Base-by-base conservation (phyloP, 1,140 invertebrate genomes). In the Liolophura sinensis region DNA sequence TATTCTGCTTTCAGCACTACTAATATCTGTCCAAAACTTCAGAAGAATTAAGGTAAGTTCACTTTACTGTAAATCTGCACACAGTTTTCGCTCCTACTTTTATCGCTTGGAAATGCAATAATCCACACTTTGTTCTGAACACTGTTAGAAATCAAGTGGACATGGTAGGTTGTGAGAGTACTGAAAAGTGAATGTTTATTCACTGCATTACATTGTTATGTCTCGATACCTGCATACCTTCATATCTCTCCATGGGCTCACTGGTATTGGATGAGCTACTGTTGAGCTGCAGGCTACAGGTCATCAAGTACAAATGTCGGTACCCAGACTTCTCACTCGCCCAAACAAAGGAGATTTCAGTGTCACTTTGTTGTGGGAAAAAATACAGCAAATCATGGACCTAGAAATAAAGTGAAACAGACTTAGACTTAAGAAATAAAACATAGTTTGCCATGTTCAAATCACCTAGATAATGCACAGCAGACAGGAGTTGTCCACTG, bases 321-420 rank as follows among this genome's bases (percentile, higher is more conserved):
- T 89, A 96, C n/a, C 95, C 94, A 0, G 91, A 91, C 79, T 95
- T 92, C 84, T 98, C 95, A 56, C 92, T 95, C 0, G 92, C 92
- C 94, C 94, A 97, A 52, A 98, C 88, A 82, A 96, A 97, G 68
- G 89, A 88, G 14, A 92, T 82, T 71, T 87, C 83, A 25, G 78
- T 69, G 46, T 86, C 78, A 49, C 86, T 87, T 46, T 87, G 85
- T 50, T 86, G 87, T 52, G 91, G 90, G 48, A 96, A 86, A 79
- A 97, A 95, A 80, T 94, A 88, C 0, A 97, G 84, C 62, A 96
- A 88, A 84, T 97, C 94, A 83, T 96, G 92, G 0, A 96, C 90
- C 87, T 88, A 74, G 40, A 72, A 77, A 57, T 64, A 70, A 67
- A 64, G 54, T 18, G 25, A 57, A 55, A 50, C 69, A 56, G 50